Evolutionary conservation across 2,888 invertebrate genomes (phyloP).

Genomic region (Tanaodytes sp.): DNA sequence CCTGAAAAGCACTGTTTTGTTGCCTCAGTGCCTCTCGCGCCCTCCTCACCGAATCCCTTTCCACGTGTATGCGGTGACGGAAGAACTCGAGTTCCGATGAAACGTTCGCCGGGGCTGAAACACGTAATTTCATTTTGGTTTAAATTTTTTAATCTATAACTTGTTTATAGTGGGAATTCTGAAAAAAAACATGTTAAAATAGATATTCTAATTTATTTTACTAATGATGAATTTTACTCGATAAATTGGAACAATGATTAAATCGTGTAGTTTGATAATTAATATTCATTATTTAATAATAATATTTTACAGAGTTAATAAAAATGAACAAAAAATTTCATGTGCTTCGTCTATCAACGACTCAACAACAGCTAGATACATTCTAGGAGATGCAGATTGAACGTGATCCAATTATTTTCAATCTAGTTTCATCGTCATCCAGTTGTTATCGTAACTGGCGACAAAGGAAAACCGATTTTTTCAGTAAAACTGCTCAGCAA

Average conservation of each 20-base stretch:
- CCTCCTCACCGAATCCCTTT: slow-evolving; percentile 86
- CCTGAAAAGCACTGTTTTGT: slow-evolving; percentile 80
- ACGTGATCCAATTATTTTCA: slow-evolving; percentile 59
- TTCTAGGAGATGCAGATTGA: slow-evolving; percentile 69
- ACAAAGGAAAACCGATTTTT: slow-evolving; percentile 60
- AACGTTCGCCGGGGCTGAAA: slow-evolving; percentile 67
- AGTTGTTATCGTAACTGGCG: slow-evolving; percentile 57
- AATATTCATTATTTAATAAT: no score
- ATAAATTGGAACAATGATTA: no score
- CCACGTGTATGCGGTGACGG: slow-evolving; percentile 85
- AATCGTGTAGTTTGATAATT: no score
- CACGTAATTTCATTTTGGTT: background rate
- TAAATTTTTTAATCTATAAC: no score
- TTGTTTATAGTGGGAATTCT: no score
- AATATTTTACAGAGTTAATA: no score
- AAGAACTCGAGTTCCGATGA: slow-evolving; percentile 86
- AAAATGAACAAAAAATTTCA: no score
- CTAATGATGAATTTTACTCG: no score
- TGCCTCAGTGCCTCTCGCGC: slow-evolving; percentile 84
- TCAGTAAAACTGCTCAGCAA: slow-evolving; percentile 60
- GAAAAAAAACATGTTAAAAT: no score
- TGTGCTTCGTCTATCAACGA: slow-evolving; percentile 73
- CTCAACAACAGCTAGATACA: slow-evolving; percentile 71
- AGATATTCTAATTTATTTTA: no score
- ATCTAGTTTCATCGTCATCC: slow-evolving; percentile 58